Conservation (phyloP, 2,888 invertebrate genomes). For the Thecophora atra region DNA sequence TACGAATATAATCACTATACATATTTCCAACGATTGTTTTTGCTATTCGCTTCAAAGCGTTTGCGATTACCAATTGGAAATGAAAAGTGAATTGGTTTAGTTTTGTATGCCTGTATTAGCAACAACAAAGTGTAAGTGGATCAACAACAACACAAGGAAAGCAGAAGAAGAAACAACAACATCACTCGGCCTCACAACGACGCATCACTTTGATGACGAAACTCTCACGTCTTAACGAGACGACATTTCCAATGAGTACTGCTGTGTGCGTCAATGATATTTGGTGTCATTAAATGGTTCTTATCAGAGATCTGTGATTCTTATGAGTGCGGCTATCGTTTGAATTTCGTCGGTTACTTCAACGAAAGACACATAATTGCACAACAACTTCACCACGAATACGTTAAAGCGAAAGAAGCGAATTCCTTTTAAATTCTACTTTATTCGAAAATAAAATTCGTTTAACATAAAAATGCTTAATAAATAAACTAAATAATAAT, state of each 20-base stretch:
- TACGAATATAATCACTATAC: no score
- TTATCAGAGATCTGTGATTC: slow-evolving; percentile 15
- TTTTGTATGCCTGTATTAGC: no score
- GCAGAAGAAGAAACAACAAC: neutral
- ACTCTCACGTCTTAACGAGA: neutral
- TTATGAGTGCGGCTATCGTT: neutral
- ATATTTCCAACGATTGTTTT: no score
- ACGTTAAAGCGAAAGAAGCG: neutral
- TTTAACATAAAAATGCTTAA: no score
- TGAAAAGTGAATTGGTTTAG: no score
- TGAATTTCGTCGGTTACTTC: neutral
- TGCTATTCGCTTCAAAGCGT: no score
- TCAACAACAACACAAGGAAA: neutral
- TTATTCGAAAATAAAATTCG: neutral
- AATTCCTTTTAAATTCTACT: neutral
- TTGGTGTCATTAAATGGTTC: slow-evolving; percentile 22
- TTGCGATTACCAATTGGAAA: no score
- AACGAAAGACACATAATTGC: neutral
- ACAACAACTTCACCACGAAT: neutral
- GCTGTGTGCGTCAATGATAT: slow-evolving; percentile 22
- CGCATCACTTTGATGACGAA: neutral
- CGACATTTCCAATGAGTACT: slow-evolving; percentile 17
- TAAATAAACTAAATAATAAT: no score
- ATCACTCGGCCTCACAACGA: neutral
- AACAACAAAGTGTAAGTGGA: neutral